Percentiles rank a stretch among this genome's conserved stretches.
Evolutionary conservation across 1,140 invertebrate species (phyloP).

Genomic region (Aphelenchoides fujianensis): DNA sequence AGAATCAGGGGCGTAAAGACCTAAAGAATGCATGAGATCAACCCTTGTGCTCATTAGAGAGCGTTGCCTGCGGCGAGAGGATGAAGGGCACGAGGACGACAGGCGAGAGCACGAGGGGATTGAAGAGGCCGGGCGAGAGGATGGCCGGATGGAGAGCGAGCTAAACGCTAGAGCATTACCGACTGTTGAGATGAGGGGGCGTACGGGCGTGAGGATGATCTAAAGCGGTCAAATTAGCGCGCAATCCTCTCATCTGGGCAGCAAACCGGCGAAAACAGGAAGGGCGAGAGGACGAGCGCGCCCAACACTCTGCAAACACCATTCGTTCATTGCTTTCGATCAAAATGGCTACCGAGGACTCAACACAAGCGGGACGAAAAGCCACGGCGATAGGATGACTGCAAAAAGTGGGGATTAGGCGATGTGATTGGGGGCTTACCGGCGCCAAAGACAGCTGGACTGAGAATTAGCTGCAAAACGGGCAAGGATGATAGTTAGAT

Average conservation of each 20-base stretch:
- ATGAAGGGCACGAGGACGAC: conserved; percentile 41
- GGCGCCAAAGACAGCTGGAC: conserved; percentile 42
- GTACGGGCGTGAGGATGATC: conserved; percentile 7
- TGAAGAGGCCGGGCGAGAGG: conserved; percentile 26
- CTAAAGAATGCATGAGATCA: not conserved
- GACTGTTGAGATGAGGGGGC: not conserved
- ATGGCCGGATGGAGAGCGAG: conserved; percentile 6
- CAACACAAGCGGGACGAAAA: conserved; percentile 45
- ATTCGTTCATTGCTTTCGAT: too few species aligned
- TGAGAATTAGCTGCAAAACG: conserved; percentile 39
- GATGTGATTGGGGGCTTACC: not conserved
- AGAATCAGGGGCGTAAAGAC: not conserved
- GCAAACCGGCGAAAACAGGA: conserved; percentile 36
- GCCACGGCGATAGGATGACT: conserved; percentile 47
- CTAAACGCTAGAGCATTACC: not conserved
- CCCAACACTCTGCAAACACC: too few species aligned
- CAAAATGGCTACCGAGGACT: too few species aligned
- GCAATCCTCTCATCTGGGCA: too few species aligned
- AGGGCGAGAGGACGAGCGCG: conserved; percentile 47
- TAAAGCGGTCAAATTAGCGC: not conserved
- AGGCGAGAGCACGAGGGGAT: conserved; percentile 32
- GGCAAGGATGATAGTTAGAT: too few species aligned
- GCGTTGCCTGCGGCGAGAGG: conserved; percentile 38
- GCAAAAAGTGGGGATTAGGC: not conserved
- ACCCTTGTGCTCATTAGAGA: too few species aligned